Evolutionary conservation across 2,113 vertebrate genomes (phyloP).

Genomic region (Eira barbara): DNA sequence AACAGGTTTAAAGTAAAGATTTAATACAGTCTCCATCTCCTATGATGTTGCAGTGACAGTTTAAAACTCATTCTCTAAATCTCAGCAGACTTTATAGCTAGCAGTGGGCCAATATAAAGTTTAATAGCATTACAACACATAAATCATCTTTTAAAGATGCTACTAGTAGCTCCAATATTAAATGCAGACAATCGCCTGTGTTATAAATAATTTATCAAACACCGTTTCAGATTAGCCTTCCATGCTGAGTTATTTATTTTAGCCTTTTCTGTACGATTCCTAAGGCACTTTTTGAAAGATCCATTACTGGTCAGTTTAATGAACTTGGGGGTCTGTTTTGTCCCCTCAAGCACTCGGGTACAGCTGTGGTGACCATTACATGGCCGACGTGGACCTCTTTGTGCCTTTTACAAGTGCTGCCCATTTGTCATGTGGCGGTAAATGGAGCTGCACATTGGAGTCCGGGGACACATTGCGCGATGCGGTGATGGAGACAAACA

Average conservation of each 20-base stretch:
- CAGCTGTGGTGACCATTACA: slow-evolving; percentile 94
- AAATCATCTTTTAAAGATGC: slow-evolving; percentile 99
- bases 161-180: slow-evolving; percentile 95
- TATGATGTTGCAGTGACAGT: slow-evolving; percentile 91
- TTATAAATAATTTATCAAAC: slow-evolving; percentile 99
- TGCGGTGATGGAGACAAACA: slow-evolving; percentile 86
- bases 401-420: slow-evolving; percentile 87
- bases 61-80: slow-evolving; percentile 97
- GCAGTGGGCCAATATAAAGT: slow-evolving; percentile 95
- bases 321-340: slow-evolving; percentile 84
- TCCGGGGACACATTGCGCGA: slow-evolving; percentile 85
- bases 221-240: slow-evolving; percentile 87
- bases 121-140: slow-evolving; percentile 95
- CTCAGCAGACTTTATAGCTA: slow-evolving; percentile 94
- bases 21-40: slow-evolving; percentile 90
- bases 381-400: slow-evolving; percentile 82
- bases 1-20: slow-evolving; percentile 94
- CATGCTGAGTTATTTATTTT: slow-evolving; percentile 93
- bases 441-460: slow-evolving; percentile 92
- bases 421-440: slow-evolving; percentile 94
- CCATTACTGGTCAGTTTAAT: slow-evolving; percentile 95
- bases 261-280: slow-evolving; percentile 90
- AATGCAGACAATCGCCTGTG: slow-evolving; percentile 94
- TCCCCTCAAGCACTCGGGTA: slow-evolving; percentile 85
- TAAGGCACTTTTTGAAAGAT: slow-evolving; percentile 90